phyloP scores from a whole-genome alignment of 2,113 vertebrate genomes.

The Corydoras maculifer region DNA sequence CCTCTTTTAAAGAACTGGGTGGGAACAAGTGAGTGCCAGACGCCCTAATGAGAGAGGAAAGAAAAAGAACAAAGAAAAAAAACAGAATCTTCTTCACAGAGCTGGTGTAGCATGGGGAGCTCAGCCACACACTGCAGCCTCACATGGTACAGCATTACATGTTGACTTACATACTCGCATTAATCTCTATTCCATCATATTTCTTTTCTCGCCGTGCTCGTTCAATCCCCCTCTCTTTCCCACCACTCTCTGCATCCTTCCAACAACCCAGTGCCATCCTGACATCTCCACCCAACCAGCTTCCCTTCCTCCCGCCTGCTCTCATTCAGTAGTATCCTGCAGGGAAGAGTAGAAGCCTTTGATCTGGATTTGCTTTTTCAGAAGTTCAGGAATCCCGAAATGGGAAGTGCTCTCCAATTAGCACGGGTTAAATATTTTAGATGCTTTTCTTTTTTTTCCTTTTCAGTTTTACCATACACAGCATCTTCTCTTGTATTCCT shows the following conservation, averaged over 20 bases:
- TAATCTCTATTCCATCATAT: too few relatives aligned
- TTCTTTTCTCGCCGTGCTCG: too few relatives aligned
- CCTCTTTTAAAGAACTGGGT: slow-evolving; percentile 13
- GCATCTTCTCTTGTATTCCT: slow-evolving; percentile 30
- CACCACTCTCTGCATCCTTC: slow-evolving; percentile 10
- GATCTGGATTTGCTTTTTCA: slow-evolving; percentile 49
- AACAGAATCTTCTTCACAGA: too few relatives aligned
- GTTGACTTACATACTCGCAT: slow-evolving; percentile 15
- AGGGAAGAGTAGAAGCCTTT: slow-evolving; percentile 48
- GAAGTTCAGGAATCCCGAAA: slow-evolving; percentile 49
- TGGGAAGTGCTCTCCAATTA: slow-evolving; percentile 56
- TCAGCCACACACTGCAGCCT: slow-evolving; percentile 29
- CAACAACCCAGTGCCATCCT: slow-evolving; percentile 8
- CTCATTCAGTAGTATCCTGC: slow-evolving; percentile 39
- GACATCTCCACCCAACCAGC: slow-evolving; percentile 1
- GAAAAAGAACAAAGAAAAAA: slow-evolving; percentile 1
- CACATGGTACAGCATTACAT: slow-evolving; percentile 16
- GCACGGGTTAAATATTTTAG: slow-evolving; percentile 57
- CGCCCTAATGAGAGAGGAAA: slow-evolving; percentile 27
- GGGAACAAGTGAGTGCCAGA: slow-evolving; percentile 19
- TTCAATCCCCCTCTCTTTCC: slow-evolving; percentile 7
- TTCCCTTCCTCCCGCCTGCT: slow-evolving; percentile 15
- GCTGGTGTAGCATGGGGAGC: slow-evolving; percentile 11
- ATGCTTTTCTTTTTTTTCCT: slow-evolving; percentile 31
- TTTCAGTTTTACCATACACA: slow-evolving; percentile 7